phyloP scores from a whole-genome alignment of 2,888 invertebrate genomes.

The Drosophila borealis region DNA sequence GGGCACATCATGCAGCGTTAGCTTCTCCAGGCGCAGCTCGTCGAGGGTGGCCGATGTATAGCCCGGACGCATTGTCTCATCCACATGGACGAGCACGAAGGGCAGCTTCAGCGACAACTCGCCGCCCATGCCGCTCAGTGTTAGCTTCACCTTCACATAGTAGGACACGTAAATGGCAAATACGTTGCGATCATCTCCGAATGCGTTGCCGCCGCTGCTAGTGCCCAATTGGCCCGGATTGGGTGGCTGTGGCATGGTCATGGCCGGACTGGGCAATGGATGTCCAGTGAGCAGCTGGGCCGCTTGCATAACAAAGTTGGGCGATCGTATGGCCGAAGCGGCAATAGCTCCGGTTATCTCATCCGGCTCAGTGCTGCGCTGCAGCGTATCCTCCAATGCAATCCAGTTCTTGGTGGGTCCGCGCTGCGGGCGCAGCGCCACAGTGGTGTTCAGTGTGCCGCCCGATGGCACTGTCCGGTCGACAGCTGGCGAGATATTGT shows the following conservation, averaged over 20 bases:
- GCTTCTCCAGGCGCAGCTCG: constrained; percentile 62
- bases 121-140: constrained; percentile 92
- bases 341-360: constrained; percentile 84
- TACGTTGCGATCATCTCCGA: constrained; percentile 90
- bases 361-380: constrained; percentile 88
- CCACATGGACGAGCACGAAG: constrained; percentile 90
- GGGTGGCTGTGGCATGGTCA: constrained; percentile 51
- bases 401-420: constrained; percentile 96
- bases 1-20: constrained; percentile 80
- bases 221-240: neutral
- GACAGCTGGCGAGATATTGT: constrained; percentile 84
- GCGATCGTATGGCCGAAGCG: constrained; percentile 87
- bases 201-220: neutral
- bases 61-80: constrained; percentile 69
- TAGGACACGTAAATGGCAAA: constrained; percentile 96
- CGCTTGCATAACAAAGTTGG: constrained; percentile 68
- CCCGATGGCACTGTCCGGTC: constrained; percentile 87
- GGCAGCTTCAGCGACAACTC: constrained; percentile 92
- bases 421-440: constrained; percentile 89
- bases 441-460: constrained; percentile 87
- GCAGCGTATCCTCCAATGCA: constrained; percentile 93
- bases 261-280: constrained; percentile 68
- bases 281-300: constrained; percentile 57
- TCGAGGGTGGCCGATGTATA: constrained; percentile 48
- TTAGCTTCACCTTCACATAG: constrained; percentile 94